A percentile compares a stretch with the other conserved stretches of the same genome.
These are phyloP conservation scores for Agrochola litura DNA, from an alignment of 2,888 invertebrate genomes.

Conservation along the genomic window DNA sequence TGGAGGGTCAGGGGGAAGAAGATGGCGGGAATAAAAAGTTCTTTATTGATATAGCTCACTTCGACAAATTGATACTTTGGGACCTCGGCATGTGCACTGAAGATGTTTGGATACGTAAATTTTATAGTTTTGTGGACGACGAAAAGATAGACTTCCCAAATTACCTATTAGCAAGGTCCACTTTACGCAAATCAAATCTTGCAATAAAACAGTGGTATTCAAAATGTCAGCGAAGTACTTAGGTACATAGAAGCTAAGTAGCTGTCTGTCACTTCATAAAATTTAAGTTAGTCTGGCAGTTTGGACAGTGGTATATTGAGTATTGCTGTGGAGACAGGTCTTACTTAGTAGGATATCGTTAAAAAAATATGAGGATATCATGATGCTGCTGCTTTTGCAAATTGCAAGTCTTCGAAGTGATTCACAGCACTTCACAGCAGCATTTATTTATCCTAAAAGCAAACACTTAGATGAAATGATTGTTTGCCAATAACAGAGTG, in stretches of 20 bases:
- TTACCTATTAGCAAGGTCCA: slow-evolving; percentile 1
- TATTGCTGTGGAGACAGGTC: background rate
- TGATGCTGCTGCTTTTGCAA: background rate
- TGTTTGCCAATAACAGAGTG: slow-evolving; percentile 31
- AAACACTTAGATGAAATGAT: slow-evolving; percentile 14
- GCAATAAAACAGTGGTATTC: background rate
- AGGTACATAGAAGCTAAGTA: background rate
- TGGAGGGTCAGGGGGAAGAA: slow-evolving; percentile 64
- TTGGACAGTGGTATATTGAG: background rate
- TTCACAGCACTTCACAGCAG: background rate
- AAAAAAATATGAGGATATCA: background rate
- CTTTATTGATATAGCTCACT: slow-evolving; percentile 70
- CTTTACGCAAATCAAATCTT: background rate
- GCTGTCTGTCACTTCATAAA: background rate
- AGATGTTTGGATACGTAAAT: slow-evolving; percentile 42
- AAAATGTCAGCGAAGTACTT: background rate
- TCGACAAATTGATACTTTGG: slow-evolving; percentile 67
- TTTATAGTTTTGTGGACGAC: slow-evolving; percentile 46
- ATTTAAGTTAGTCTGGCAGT: too few species aligned
- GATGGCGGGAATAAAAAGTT: slow-evolving; percentile 76
- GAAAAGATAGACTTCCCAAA: slow-evolving; percentile 3
- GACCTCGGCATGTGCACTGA: slow-evolving; percentile 55
- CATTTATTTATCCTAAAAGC: background rate
- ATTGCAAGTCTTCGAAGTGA: background rate
- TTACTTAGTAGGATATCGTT: background rate